Conservation (phyloP, 2,797 vertebrate genomes). For the Brachymystax lenok region DNA sequence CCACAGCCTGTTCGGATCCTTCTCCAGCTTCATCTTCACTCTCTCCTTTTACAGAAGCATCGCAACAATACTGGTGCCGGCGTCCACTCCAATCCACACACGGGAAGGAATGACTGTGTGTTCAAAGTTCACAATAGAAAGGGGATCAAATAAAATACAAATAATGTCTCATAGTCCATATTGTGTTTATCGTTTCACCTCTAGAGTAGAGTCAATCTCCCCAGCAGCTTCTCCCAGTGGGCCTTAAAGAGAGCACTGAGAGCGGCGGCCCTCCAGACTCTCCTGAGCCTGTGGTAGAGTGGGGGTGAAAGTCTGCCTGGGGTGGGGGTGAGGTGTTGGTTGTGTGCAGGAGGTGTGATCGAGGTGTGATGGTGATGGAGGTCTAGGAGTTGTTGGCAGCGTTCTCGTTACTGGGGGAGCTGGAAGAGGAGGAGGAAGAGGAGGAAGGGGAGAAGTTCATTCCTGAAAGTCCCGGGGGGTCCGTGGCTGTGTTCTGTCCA, state of each 20-base stretch:
- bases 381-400: slow-evolving; percentile 89
- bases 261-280: slow-evolving; percentile 28
- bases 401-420: slow-evolving; percentile 91
- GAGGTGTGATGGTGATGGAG: slow-evolving; percentile 30
- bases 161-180: not conserved
- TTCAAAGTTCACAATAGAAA: not conserved
- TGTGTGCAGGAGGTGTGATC: slow-evolving; percentile 30
- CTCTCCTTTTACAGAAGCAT: not conserved
- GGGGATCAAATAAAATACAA: slow-evolving; percentile 5
- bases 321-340: slow-evolving; percentile 3
- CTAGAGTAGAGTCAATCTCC: slow-evolving; percentile 6
- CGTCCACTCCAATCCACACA: not conserved
- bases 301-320: slow-evolving; percentile 5
- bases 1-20: not conserved
- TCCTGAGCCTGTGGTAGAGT: slow-evolving; percentile 22
- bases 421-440: slow-evolving; percentile 86
- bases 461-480: slow-evolving; percentile 90
- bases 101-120: not conserved
- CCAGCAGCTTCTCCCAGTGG: not conserved
- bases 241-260: not conserved
- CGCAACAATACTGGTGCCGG: not conserved
- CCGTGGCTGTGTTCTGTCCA: slow-evolving; percentile 97
- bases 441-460: slow-evolving; percentile 93
- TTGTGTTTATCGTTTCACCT: slow-evolving; percentile 30
- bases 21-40: not conserved